Evolutionary conservation across 2,888 invertebrate species (phyloP).

Genomic region (Cactoblastis cactorum): DNA sequence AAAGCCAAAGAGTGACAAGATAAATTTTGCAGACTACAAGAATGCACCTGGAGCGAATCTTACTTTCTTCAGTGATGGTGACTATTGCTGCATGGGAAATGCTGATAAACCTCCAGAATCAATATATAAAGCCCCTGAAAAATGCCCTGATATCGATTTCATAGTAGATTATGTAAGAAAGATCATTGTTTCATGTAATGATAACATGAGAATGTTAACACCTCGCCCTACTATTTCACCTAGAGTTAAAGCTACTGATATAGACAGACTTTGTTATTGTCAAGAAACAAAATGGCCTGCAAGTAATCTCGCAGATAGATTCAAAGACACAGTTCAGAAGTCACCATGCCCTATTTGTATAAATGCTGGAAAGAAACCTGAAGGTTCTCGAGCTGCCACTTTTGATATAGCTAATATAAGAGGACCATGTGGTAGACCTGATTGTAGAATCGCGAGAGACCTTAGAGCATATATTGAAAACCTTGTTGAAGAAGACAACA

Average conservation of each 20-base stretch:
- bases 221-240: slow-evolving; percentile 60
- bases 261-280: slow-evolving; percentile 65
- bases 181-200: slow-evolving; percentile 67
- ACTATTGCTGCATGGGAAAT: slow-evolving; percentile 59
- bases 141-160: slow-evolving; percentile 59
- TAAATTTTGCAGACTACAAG: slow-evolving; percentile 57
- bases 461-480: slow-evolving; percentile 63
- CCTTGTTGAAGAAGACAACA: slow-evolving; percentile 59
- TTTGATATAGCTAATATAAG: slow-evolving; percentile 65
- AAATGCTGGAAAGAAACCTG: slow-evolving; percentile 38
- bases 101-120: slow-evolving; percentile 65
- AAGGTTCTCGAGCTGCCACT: slow-evolving; percentile 30
- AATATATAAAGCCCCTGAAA: slow-evolving; percentile 57
- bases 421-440: slow-evolving; percentile 66
- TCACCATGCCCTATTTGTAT: slow-evolving; percentile 60
- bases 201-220: slow-evolving; percentile 71
- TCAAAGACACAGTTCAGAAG: slow-evolving; percentile 50
- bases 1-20: slow-evolving; percentile 41
- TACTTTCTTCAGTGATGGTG: slow-evolving; percentile 56
- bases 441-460: slow-evolving; percentile 65
- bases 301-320: slow-evolving; percentile 54
- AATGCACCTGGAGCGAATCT: slow-evolving; percentile 64
- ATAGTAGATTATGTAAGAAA: slow-evolving; percentile 67
- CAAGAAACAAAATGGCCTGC: slow-evolving; percentile 61
- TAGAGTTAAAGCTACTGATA: slow-evolving; percentile 64